These are phyloP conservation scores for Apodemus agrarius DNA, from an alignment of 2,797 vertebrate genomes.

Conservation along the genomic window DNA sequence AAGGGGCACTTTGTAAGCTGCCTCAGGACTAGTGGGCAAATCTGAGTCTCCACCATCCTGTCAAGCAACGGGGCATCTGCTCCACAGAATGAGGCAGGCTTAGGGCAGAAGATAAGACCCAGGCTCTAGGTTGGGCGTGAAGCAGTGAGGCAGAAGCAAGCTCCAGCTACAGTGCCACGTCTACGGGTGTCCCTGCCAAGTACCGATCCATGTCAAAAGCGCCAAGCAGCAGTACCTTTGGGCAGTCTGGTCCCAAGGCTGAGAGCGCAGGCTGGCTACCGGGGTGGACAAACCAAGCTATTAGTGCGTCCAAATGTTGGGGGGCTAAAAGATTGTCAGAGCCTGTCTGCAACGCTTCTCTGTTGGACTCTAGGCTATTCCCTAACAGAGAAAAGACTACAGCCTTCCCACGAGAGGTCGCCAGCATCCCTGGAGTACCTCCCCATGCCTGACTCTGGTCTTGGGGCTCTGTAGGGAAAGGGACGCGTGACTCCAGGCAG, in stretches of 20 bases:
- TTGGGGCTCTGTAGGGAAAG: constrained; percentile 67
- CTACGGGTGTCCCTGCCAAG: neutral
- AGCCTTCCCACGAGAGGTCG: neutral
- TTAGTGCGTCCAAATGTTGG: constrained; percentile 65
- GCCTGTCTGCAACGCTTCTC: constrained; percentile 31
- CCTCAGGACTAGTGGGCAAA: neutral
- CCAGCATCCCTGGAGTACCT: neutral
- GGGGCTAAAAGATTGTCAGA: constrained; percentile 73
- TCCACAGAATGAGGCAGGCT: neutral
- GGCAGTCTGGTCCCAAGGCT: neutral
- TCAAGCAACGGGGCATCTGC: neutral
- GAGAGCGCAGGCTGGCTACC: neutral
- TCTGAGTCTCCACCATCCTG: neutral
- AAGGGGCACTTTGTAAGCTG: neutral
- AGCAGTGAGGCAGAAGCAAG: neutral
- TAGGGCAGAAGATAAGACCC: neutral
- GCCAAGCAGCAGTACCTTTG: neutral
- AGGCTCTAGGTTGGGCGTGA: neutral
- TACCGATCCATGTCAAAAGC: neutral
- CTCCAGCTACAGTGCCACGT: neutral
- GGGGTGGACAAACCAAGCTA: constrained; percentile 68
- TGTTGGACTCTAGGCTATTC: neutral
- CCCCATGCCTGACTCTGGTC: neutral
- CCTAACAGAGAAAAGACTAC: neutral
- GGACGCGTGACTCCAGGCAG: constrained; percentile 78